Evolutionary conservation across 1,140 invertebrate species (phyloP).

Genomic region (Bilobella aurantiaca): DNA sequence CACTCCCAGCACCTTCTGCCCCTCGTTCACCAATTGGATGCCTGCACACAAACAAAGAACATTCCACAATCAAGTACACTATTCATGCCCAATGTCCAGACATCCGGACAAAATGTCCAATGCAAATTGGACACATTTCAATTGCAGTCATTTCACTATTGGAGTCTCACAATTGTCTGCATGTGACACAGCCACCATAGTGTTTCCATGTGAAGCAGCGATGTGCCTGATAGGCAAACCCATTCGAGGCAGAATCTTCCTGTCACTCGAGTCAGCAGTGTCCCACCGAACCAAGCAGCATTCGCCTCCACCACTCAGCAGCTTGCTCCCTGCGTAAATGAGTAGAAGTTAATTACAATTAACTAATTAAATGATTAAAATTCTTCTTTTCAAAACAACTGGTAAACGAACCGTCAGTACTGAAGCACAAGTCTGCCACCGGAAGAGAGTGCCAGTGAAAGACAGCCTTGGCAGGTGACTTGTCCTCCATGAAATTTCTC

Average conservation of each 20-base stretch:
- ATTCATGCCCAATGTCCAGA: too few species aligned
- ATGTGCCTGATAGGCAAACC: slow-evolving; percentile 58
- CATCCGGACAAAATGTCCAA: too few species aligned
- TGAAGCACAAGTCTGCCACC: slow-evolving; percentile 58
- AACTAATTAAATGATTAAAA: background rate
- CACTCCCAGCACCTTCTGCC: slow-evolving; percentile 47
- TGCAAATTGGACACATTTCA: too few species aligned
- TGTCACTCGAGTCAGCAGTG: slow-evolving; percentile 45
- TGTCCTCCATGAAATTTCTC: slow-evolving; percentile 40
- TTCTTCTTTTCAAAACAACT: background rate
- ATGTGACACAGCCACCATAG: slow-evolving; percentile 54
- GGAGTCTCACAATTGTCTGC: slow-evolving; percentile 57
- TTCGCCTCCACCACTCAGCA: slow-evolving; percentile 69
- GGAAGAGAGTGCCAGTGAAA: slow-evolving; percentile 72
- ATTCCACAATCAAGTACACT: too few species aligned
- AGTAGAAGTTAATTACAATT: background rate
- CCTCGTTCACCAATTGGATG: slow-evolving; percentile 55
- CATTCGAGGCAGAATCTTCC: slow-evolving; percentile 60
- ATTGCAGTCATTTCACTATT: too few species aligned
- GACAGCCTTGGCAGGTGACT: slow-evolving; percentile 43
- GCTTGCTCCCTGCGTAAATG: slow-evolving; percentile 47
- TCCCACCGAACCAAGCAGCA: slow-evolving; percentile 70
- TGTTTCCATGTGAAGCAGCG: slow-evolving; percentile 53
- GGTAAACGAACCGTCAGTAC: slow-evolving; percentile 49
- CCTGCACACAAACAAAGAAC: slow-evolving; percentile 42